Base-by-base conservation (phyloP, 2,113 vertebrate species). In the Gadus macrocephalus region DNA sequence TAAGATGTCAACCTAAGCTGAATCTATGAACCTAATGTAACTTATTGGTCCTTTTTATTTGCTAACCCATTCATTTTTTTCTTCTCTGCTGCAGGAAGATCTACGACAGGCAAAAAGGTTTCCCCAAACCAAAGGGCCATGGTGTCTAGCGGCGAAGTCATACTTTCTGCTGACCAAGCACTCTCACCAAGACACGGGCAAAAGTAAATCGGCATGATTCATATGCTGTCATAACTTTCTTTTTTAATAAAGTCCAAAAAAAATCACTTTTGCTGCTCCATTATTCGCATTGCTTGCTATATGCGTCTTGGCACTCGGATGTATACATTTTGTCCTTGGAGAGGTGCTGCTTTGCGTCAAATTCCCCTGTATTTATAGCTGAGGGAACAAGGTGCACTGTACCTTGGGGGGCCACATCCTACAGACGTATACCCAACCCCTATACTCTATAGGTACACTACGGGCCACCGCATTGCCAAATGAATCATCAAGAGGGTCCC, bases 121-220 rank as follows among this genome's bases (percentile, higher is more conserved):
- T 56, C 74, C 27, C 65, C 66, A 0, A 70, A 38, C 60, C 78
- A 61, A 15, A 68, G 4, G 6, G 31, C 66, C 14, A 3, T 91
- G 0, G 88, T 91, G 53, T 92, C 90, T 0, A 91, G 89, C 20
- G 74, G 85, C 0, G 67, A 84, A 27, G 72, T 92, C 68, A 77
- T 84, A 49, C n/a, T 90, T 53, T 73, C 68, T 1, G 9, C 67
- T 8, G 15, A 38, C 3, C 63, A 1, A 17, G 3, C 55, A 2
- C 2, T 1, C 3, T 28, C 35, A 38, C 38, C 42, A 49, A 12
- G 42, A 49, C 8, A 12, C 6, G 19, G 27, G 35, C 35, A 28
- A 42, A n/a, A 38, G 3, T 66, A 19, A 53, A 15, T 2, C 55
- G 3, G 15, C 55, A 58, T 17, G n/a, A 16, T 58, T 58, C 55